phyloP scores from a whole-genome alignment of 2,113 vertebrate genomes.

The Nansenia antarctica region DNA sequence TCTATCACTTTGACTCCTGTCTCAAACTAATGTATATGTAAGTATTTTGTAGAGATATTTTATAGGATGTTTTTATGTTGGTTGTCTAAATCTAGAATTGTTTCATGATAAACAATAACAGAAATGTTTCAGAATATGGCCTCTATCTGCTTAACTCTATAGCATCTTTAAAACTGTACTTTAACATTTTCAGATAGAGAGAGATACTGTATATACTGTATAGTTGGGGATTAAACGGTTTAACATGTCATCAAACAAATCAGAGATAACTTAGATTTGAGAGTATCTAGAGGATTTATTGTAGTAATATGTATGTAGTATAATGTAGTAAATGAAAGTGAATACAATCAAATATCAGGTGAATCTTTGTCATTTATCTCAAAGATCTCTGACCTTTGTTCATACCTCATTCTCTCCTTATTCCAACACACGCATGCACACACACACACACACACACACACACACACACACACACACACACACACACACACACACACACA shows the following conservation, averaged over 20 bases:
- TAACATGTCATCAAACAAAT: too few species aligned
- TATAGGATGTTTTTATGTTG: not conserved
- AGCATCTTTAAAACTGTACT: not conserved
- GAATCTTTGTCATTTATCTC: not conserved
- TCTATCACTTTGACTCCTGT: not conserved
- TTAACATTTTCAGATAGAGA: not conserved
- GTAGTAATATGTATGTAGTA: too few species aligned
- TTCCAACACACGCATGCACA: not conserved
- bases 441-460: not conserved
- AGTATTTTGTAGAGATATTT: not conserved
- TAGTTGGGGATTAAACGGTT: too few species aligned
- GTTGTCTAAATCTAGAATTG: not conserved
- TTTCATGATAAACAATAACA: not conserved
- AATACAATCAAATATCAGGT: not conserved
- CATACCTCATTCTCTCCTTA: not conserved
- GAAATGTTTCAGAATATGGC: too few species aligned
- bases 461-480: slow-evolving; percentile 1
- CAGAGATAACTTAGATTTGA: not conserved
- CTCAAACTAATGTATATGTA: too few species aligned
- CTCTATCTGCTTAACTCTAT: too few species aligned
- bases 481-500: slow-evolving; percentile 9
- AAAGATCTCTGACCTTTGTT: not conserved
- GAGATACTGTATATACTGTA: too few species aligned
- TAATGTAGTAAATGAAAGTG: not conserved
- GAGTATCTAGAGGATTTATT: not conserved